Conservation (phyloP, 2,113 vertebrate species). For the Dryoscopus gambensis region DNA sequence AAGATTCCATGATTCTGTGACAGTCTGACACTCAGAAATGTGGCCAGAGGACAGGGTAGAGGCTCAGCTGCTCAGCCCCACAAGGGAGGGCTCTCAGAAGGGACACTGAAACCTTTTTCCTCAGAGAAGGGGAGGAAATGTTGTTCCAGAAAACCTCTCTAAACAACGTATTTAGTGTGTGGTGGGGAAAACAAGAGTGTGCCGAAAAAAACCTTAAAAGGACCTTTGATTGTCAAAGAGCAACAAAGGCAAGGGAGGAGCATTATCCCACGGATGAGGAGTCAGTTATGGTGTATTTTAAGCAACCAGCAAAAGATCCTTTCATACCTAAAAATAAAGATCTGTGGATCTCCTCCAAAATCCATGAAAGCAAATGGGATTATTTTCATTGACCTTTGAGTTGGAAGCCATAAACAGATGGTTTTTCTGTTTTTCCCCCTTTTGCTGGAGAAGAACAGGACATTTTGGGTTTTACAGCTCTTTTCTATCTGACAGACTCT, state of each 20-base stretch:
- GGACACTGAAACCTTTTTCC: background rate
- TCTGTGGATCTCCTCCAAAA: background rate
- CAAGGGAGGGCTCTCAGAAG: background rate
- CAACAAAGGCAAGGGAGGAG: background rate
- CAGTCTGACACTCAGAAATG: background rate
- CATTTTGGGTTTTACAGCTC: background rate
- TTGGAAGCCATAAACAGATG: background rate
- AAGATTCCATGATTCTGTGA: background rate
- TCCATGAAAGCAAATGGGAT: background rate
- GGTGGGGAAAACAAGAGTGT: background rate
- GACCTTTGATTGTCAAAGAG: background rate
- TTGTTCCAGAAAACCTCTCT: background rate
- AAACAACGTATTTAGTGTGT: background rate
- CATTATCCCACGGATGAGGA: background rate
- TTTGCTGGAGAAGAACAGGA: background rate
- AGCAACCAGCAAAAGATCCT: conserved; percentile 34
- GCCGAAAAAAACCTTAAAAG: background rate
- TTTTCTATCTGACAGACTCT: background rate
- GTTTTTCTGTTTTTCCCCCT: background rate
- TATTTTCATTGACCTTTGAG: conserved; percentile 51
- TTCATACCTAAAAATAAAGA: conserved; percentile 68
- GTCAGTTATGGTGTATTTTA: conserved; percentile 1
- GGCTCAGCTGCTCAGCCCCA: background rate
- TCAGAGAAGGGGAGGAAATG: background rate
- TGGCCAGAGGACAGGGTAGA: background rate